Conservation (phyloP, 2,113 vertebrate species). For the Potamarius usumacintae region DNA sequence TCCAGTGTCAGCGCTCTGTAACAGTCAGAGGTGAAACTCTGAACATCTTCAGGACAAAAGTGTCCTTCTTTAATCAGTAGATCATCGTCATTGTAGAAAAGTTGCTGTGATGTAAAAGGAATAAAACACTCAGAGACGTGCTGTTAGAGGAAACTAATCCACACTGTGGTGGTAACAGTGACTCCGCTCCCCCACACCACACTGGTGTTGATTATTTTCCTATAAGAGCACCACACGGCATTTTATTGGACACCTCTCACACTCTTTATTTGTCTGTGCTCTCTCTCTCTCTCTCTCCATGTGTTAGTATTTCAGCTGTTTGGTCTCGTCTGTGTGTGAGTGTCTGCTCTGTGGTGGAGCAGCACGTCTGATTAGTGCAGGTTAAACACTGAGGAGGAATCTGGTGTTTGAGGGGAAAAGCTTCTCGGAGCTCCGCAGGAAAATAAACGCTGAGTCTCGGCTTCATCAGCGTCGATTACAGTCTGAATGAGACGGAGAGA, state of each 20-base stretch:
- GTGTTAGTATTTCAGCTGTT: slow-evolving; percentile 46
- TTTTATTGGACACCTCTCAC: neutral
- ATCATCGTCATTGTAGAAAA: too few species aligned
- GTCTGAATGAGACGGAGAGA: neutral
- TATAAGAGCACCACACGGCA: neutral
- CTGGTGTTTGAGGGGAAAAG: neutral
- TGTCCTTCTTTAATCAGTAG: too few species aligned
- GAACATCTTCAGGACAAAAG: neutral
- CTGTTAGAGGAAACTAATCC: neutral
- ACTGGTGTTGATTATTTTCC: neutral
- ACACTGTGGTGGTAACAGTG: neutral
- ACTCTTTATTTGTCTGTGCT: neutral
- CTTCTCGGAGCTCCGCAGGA: neutral
- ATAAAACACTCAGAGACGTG: too few species aligned
- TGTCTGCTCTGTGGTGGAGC: slow-evolving; percentile 48
- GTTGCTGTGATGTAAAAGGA: neutral
- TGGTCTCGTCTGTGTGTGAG: slow-evolving; percentile 9
- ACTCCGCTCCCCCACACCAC: neutral
- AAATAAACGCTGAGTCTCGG: slow-evolving; percentile 15
- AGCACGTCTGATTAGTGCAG: slow-evolving; percentile 6
- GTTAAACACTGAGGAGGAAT: slow-evolving; percentile 23
- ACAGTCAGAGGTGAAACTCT: neutral
- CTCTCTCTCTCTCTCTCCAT: neutral
- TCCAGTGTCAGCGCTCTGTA: neutral
- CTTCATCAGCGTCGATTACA: neutral